phyloP scores from a whole-genome alignment of 2,797 vertebrate species.

The Diglossa cyanea region DNA sequence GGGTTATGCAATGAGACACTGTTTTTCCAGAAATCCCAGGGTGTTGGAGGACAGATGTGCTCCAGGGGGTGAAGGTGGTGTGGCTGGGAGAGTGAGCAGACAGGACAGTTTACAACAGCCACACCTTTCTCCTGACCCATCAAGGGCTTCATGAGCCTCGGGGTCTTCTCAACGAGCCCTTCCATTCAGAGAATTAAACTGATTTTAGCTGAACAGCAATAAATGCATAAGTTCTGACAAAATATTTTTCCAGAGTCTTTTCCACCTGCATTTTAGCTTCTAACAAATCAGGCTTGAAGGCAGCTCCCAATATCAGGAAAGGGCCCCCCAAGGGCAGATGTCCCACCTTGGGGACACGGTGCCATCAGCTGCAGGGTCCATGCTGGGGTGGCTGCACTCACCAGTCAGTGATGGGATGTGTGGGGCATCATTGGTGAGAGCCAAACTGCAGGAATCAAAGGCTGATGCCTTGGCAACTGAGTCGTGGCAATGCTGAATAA shows the following conservation, averaged over 20 bases:
- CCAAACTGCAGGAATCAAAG: constrained; percentile 36
- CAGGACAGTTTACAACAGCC: background rate
- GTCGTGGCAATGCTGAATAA: constrained; percentile 6
- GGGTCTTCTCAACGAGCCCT: background rate
- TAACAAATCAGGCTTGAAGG: background rate
- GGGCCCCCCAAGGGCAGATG: background rate
- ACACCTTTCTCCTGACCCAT: background rate
- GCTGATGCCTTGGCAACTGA: constrained; percentile 39
- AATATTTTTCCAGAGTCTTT: fast-evolving
- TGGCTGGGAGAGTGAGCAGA: fast-evolving
- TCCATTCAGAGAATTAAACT: fast-evolving
- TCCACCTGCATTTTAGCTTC: background rate
- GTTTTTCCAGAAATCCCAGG: background rate
- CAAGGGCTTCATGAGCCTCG: background rate
- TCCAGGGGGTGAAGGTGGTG: background rate
- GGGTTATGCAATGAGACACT: background rate
- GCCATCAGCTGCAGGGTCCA: fast-evolving
- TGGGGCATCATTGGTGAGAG: background rate
- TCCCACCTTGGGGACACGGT: fast-evolving
- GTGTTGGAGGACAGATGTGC: background rate
- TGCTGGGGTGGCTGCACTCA: background rate
- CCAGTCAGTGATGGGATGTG: fast-evolving
- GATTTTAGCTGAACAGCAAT: background rate
- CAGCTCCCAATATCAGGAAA: fast-evolving
- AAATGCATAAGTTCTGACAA: fast-evolving